Evolutionary conservation across 2,888 invertebrate genomes (phyloP).

Genomic region (Drosophila glabriapex): DNA sequence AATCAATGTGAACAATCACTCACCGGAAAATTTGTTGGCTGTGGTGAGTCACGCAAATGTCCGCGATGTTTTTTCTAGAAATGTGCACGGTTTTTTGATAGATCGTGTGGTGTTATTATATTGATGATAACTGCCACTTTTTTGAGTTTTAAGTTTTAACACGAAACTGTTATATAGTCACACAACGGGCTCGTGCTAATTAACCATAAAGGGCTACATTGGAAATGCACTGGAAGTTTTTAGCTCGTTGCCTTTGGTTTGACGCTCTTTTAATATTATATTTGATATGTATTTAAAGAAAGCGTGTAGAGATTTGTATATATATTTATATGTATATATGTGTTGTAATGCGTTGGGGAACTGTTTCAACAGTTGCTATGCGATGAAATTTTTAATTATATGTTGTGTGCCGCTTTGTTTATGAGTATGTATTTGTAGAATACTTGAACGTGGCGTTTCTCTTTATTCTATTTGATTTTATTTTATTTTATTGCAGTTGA

Average conservation of each 20-base stretch:
- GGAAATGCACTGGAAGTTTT: slow-evolving; percentile 66
- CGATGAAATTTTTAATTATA: slow-evolving; percentile 68
- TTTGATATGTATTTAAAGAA: slow-evolving; percentile 23
- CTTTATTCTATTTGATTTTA: slow-evolving; percentile 26
- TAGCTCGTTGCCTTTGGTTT: slow-evolving; percentile 28
- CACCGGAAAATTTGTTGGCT: slow-evolving; percentile 73
- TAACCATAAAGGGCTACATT: slow-evolving; percentile 82
- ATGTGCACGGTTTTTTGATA: slow-evolving; percentile 21
- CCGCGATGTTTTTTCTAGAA: slow-evolving; percentile 26
- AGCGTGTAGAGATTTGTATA: slow-evolving; percentile 19
- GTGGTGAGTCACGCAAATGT: slow-evolving; percentile 64
- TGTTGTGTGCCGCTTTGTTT: slow-evolving; percentile 22
- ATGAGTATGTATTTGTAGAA: slow-evolving; percentile 37
- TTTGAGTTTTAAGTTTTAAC: slow-evolving; percentile 66
- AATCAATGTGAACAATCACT: slow-evolving; percentile 50
- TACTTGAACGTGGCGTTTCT: slow-evolving; percentile 73
- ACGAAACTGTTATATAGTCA: slow-evolving; percentile 81
- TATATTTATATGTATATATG: background rate
- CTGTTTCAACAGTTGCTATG: slow-evolving; percentile 58
- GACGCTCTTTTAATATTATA: background rate
- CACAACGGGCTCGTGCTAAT: slow-evolving; percentile 82
- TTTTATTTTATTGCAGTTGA: slow-evolving; percentile 16
- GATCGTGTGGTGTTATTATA: slow-evolving; percentile 8
- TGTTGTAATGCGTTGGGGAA: slow-evolving; percentile 1
- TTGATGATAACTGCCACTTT: slow-evolving; percentile 44